Percentiles rank a stretch among this genome's conserved stretches.
These are phyloP conservation scores for Herpetotheres cachinnans DNA, from an alignment of 2,113 vertebrate species.

Conservation along the genomic window DNA sequence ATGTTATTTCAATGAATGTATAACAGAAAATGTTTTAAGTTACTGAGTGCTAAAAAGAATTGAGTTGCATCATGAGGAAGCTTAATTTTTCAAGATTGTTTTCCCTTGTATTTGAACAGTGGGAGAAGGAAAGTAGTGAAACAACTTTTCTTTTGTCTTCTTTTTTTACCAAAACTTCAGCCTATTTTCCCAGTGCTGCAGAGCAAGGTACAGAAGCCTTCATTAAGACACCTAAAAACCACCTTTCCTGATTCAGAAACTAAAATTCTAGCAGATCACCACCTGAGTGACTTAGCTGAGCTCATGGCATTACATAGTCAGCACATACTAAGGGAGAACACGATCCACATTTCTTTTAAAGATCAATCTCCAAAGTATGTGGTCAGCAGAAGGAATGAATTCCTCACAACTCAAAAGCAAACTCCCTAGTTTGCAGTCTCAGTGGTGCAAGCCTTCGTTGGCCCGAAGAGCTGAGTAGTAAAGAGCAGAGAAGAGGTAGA, in stretches of 20 bases:
- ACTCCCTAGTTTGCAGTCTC: neutral
- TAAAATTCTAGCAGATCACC: neutral
- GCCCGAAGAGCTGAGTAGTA: neutral
- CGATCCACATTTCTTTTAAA: neutral
- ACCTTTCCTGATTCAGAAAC: neutral
- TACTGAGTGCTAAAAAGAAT: neutral
- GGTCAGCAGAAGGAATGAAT: neutral
- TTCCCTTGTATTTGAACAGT: neutral
- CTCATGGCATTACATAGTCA: neutral
- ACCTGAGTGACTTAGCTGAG: neutral
- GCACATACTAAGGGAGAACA: neutral
- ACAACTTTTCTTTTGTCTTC: neutral
- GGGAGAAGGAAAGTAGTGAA: neutral
- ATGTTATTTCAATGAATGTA: neutral
- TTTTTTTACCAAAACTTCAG: neutral
- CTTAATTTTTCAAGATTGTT: neutral
- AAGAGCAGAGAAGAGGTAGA: slow-evolving; percentile 31
- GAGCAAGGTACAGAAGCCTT: neutral
- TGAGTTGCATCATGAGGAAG: neutral
- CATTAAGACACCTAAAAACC: neutral
- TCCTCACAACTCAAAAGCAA: neutral
- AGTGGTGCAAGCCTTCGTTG: neutral
- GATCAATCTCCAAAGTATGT: neutral
- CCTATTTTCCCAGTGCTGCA: neutral
- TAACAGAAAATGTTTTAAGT: neutral